Evolutionary conservation across 2,888 invertebrate species (phyloP), one percentile per base, ranked within the genome.

Genomic region (Tetheella fluctuosa): DNA sequence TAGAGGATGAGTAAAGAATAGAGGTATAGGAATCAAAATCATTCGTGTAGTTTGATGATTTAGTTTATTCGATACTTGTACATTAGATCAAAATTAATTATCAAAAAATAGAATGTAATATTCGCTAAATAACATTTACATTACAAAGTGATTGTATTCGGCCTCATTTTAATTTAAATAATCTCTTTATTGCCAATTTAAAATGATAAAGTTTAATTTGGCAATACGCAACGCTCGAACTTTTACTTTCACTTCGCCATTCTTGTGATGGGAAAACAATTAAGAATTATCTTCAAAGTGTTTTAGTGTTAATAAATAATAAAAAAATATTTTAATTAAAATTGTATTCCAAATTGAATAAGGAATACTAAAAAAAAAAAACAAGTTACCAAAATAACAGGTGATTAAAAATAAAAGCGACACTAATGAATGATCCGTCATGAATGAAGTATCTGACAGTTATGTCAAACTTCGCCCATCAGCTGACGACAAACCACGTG

Each of bases 121-220:
- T 42, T 17, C 42, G n/a, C 12, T 15, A 34, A 10, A 34, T 10
- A 34, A 12, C 10, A 39, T 39, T n/a, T 39, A 39, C 17, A 48
- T 48, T 48, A 48, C 48, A 10, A 48, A 20, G 48, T 20, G 48
- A 48, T 20, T 48, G 48, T 48, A 48, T 48, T 48, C 20, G 10
- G 17, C 15, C 1, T 10, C 48, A 10, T 20, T 34, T 48, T 48
- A 48, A 48, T 48, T 48, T 48, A 20, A 48, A 48, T 48, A 48
- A 48, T 48, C 6, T 7, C 7, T 48, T 48, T 48, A 48, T 48
- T 48, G 20, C 48, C 48, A 48, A 48, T 48, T 20, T 20, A 1
- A 10, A 17, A 5, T 42, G 39, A 39, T 39, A 39, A 42, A 42
- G 48, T 48, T 48, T 48, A 48, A 48, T 48, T 48, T 48, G 20